These are phyloP conservation scores for Daphoenositta chrysoptera DNA, from an alignment of 2,113 vertebrate genomes.

Conservation along the genomic window DNA sequence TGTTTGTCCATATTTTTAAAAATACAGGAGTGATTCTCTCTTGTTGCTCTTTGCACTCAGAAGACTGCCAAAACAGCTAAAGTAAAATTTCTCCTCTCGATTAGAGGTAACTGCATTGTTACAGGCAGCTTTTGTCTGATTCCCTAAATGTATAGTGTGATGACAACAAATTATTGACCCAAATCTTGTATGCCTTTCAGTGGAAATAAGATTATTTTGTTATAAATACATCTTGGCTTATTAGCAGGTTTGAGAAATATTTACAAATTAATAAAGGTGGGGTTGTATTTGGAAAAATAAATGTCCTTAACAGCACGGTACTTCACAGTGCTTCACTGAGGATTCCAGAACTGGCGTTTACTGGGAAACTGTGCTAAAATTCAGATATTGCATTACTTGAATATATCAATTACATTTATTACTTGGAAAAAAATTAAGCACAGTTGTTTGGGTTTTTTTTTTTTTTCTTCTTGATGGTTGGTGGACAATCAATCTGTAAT, in stretches of 20 bases:
- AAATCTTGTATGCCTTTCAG: not conserved
- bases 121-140: not conserved
- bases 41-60: not conserved
- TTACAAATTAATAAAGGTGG: not conserved
- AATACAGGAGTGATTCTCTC: not conserved
- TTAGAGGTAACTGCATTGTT: not conserved
- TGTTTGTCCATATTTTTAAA: not conserved
- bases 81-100: not conserved
- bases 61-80: not conserved
- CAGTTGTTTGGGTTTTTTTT: rapidly evolving
- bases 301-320: not conserved
- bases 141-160: not conserved
- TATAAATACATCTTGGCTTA: not conserved
- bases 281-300: not conserved
- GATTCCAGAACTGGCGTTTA: not conserved
- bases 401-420: not conserved
- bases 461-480: not conserved
- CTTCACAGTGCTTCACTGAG: not conserved
- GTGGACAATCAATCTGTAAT: not conserved
- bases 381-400: not conserved
- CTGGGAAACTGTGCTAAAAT: not conserved
- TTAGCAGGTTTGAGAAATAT: not conserved
- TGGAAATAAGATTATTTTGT: not conserved
- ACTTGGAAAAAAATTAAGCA: not conserved
- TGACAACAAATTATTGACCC: not conserved